Evolutionary conservation across 2,888 invertebrate species (phyloP), one percentile per base, ranked within the genome.

Genomic region (Pseudococcus viburni): DNA sequence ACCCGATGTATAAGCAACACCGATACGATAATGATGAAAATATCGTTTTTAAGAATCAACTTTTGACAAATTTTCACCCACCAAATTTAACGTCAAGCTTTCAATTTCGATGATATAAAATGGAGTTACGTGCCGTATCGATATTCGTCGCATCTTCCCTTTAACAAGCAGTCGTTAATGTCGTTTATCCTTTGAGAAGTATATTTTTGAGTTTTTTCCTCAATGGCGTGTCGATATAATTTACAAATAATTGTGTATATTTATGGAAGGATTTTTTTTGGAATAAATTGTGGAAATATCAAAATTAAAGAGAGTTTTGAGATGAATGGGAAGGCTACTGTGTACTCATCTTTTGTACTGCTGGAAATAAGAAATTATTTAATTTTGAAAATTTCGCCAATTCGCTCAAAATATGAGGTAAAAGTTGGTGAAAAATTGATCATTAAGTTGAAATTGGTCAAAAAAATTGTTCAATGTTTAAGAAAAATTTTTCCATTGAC

Each of bases 21-120:
- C 42, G 9, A 42, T 12, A 15, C 77, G 77, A n/a, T 77, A 77
- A 77, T 77, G 42, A 77, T 26, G 39, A 77, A 77, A 77, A 42
- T 77, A 77, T 77, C 77, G n/a, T 77, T 77, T 77, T 77, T 77
- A 42, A 17, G 26, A 77, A 77, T 77, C 77, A 77, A 77, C 77
- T 77, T 77, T 77, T 77, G 77, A 77, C 77, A 77, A 77, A 77
- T 77, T 77, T 77, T 77, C 33, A 33, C 77, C 39, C 19, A 42
- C 39, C 55, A 8, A 42, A 42, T 17, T 77, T 42, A 22, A 33
- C 77, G 77, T 77, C 77, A 77, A 77, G 77, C 77, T 77, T 77
- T 77, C 77, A 77, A 77, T 77, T 77, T 77, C 77, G 77, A 15
- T 39, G 42, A 77, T n/a, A n/a, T 55, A 55, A 55, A 17, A 77